Evolutionary conservation across 1,140 invertebrate genomes (phyloP).

Genomic region (Megalonaias nervosa): DNA sequence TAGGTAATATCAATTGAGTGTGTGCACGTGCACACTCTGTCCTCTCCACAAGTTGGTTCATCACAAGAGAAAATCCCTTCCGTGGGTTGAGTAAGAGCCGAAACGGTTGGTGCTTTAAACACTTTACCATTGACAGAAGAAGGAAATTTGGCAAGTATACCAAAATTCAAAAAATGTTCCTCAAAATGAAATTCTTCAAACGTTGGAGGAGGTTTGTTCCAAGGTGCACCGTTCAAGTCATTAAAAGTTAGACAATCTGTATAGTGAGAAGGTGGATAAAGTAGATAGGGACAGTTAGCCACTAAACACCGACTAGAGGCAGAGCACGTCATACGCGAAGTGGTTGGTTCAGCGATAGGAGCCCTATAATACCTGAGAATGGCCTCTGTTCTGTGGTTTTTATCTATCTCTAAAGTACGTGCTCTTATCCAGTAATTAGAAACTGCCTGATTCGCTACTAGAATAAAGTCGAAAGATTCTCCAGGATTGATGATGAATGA

Average conservation of each 20-base stretch:
- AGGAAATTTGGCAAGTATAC: constrained; percentile 54
- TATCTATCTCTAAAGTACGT: constrained; percentile 42
- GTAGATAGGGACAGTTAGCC: constrained; percentile 56
- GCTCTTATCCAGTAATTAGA: constrained; percentile 89
- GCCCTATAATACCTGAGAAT: constrained; percentile 86
- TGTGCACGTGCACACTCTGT: constrained; percentile 38
- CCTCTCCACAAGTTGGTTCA: constrained; percentile 28
- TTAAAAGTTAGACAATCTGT: constrained; percentile 47
- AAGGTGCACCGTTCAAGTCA: constrained; percentile 32
- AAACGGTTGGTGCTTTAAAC: constrained; percentile 48
- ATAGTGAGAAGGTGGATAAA: constrained; percentile 44
- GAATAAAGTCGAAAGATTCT: constrained; percentile 88
- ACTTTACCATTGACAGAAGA: constrained; percentile 55
- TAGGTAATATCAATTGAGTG: constrained; percentile 30
- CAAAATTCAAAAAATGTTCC: constrained; percentile 63
- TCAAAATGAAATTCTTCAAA: constrained; percentile 27
- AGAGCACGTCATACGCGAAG: constrained; percentile 62
- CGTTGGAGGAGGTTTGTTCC: constrained; percentile 33
- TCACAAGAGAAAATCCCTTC: constrained; percentile 45
- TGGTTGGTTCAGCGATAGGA: constrained; percentile 72
- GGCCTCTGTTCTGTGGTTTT: constrained; percentile 69
- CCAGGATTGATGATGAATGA: constrained; percentile 73
- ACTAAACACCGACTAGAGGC: constrained; percentile 37
- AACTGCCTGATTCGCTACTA: constrained; percentile 81
- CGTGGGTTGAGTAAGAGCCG: constrained; percentile 51